These are phyloP conservation scores for Acropternis orthonyx DNA, from an alignment of 2,797 vertebrate genomes.

Conservation along the genomic window DNA sequence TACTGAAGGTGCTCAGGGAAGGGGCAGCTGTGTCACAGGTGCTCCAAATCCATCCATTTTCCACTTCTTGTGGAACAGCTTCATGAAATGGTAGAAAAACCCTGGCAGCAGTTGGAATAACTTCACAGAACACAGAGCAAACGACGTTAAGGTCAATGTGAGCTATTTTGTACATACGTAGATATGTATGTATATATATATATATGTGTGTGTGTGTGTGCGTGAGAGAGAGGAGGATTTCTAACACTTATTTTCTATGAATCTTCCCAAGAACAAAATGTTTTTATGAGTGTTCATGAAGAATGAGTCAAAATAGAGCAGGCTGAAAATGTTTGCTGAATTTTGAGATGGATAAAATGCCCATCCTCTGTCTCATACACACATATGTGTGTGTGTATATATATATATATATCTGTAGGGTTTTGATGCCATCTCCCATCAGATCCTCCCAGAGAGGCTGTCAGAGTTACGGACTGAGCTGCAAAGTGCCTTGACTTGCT, in stretches of 20 bases:
- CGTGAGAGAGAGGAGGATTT: not conserved
- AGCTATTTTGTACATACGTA: not conserved
- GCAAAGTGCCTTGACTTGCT: not conserved
- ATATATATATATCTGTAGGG: not conserved
- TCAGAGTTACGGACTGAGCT: not conserved
- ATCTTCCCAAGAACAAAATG: conserved; percentile 49
- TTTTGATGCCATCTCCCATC: not conserved
- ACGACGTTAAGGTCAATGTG: not conserved
- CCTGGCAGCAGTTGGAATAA: not conserved
- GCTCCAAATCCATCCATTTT: not conserved
- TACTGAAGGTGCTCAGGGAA: not conserved
- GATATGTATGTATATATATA: not conserved
- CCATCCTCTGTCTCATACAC: not conserved
- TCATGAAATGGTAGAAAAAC: not conserved
- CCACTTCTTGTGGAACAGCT: not conserved
- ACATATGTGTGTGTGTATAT: fast-evolving
- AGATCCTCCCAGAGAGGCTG: not conserved
- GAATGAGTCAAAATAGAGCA: conserved; percentile 47
- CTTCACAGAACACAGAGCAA: not conserved
- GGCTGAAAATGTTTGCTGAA: not conserved
- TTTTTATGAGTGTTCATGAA: conserved; percentile 31
- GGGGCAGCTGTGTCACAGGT: not conserved
- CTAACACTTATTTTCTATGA: not conserved
- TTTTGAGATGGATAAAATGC: not conserved
- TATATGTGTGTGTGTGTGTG: not conserved